phyloP scores from a whole-genome alignment of 2,888 invertebrate genomes.

The Standfussiana lucernea region DNA sequence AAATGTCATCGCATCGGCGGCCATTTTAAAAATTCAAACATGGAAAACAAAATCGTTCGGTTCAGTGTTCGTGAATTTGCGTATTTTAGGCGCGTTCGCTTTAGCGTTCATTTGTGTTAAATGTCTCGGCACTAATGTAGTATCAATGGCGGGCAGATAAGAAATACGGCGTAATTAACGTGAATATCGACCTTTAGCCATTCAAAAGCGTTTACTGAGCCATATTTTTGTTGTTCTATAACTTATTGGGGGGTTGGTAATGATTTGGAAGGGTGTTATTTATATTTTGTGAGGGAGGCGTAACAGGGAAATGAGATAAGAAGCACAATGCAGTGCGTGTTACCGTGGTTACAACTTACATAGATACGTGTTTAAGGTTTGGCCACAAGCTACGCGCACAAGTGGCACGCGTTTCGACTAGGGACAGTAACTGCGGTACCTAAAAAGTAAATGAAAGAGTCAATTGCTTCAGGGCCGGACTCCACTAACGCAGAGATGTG shows the following conservation, averaged over 20 bases:
- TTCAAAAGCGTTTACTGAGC: constrained; percentile 66
- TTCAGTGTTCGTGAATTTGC: constrained; percentile 66
- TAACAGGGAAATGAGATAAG: background rate
- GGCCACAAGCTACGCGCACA: no score
- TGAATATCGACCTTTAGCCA: constrained; percentile 61
- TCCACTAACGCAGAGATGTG: background rate
- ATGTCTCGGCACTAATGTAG: constrained; percentile 77
- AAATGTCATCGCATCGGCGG: constrained; percentile 53
- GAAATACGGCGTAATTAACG: constrained; percentile 76
- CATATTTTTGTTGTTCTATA: constrained; percentile 71
- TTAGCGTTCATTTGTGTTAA: constrained; percentile 73
- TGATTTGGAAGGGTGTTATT: constrained; percentile 47
- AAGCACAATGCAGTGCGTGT: background rate
- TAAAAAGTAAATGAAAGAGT: background rate
- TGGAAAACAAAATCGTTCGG: constrained; percentile 65
- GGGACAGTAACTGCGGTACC: background rate
- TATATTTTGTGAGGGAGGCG: background rate
- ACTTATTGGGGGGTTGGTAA: constrained; percentile 54
- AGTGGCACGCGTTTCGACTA: background rate
- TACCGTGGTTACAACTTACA: no score
- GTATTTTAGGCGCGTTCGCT: constrained; percentile 66
- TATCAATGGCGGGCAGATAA: constrained; percentile 78
- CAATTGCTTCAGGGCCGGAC: background rate
- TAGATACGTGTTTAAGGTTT: background rate
- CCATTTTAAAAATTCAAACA: constrained; percentile 66